Base-by-base conservation (phyloP, 2,888 invertebrate species). In the Boloria selene region DNA sequence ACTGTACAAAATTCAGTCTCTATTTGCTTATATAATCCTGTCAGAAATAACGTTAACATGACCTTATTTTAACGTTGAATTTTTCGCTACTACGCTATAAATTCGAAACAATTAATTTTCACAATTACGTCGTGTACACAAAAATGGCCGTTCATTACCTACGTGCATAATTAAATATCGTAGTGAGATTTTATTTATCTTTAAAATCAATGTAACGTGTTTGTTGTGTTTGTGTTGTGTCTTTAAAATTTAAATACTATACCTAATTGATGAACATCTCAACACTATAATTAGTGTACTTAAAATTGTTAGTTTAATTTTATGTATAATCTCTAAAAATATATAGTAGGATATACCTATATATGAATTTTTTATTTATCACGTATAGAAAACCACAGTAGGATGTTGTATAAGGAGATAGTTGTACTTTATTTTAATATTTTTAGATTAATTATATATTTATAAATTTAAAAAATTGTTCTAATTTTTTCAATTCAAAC, bases 41-140 rank as follows among this genome's bases (percentile, higher is more conserved):
- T n/a, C 45, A 45, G 1, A 22, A 16, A 56, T 56, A 45, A 22
- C 22, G 5, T 45, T n/a, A 17, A 45, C 13, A 56, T 26, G 45
- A 45, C 18, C 26, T 56, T 26, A 50, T 50, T 56, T 42, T 14
- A 56, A 17, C 14, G n/a, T 13, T 22, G 42, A 38, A 31, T 50
- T 63, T 56, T 17, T 56, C 31, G 31, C 47, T 44, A 49, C 42
- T 16, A 16, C 38, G 50, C 55, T 50, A 26, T 44, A 55, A 42
- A 18, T 55, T 44, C 44, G 55, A 42, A 63, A 44, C 38, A 65
- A 65, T 65, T 52, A 61, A 61, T 65, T 61, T 65, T 65, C 60
- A 51, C 65, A 61, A 52, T 56, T 45, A 56, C 51, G 51, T n/a
- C 45, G 16, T 61, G 61, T 61, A 65, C 50, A 56, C 55, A 61